Percentiles rank a stretch among this genome's conserved stretches.
phyloP scores from a whole-genome alignment of 1,140 invertebrate genomes.

The Sycobia sp. region DNA sequence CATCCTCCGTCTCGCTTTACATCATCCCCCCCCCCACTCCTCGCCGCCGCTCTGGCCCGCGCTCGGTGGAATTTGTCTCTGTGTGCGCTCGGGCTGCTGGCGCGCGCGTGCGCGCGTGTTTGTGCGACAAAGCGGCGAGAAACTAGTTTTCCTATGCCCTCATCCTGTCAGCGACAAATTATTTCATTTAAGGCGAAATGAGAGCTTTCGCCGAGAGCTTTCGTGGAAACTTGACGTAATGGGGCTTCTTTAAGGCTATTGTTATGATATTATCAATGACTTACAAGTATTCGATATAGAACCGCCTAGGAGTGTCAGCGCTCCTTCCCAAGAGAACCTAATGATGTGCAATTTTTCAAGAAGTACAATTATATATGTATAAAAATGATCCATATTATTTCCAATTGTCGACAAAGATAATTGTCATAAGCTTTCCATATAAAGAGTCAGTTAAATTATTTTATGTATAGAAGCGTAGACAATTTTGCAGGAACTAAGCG shows the following conservation, averaged over 20 bases:
- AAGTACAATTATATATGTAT: too few relatives aligned
- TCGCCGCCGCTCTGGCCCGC: not conserved
- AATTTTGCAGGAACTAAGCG: too few relatives aligned
- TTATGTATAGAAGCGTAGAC: too few relatives aligned
- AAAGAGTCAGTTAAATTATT: too few relatives aligned
- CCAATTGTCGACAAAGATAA: too few relatives aligned
- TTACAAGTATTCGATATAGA: too few relatives aligned
- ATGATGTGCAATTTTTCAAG: too few relatives aligned
- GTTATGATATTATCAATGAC: constrained; percentile 1
- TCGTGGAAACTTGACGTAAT: constrained; percentile 12
- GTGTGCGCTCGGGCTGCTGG: too few relatives aligned
- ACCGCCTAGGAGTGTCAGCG: too few relatives aligned
- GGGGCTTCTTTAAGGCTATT: constrained; percentile 15
- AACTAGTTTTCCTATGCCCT: not conserved
- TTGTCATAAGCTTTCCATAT: too few relatives aligned
- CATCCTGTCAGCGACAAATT: not conserved
- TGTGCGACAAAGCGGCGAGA: not conserved
- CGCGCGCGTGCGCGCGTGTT: not conserved
- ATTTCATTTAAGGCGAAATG: not conserved
- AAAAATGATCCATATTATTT: too few relatives aligned
- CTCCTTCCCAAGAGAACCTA: too few relatives aligned
- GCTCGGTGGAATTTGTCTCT: not conserved
- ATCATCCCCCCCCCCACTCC: not conserved
- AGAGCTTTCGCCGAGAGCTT: constrained; percentile 2
- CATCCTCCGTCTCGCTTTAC: not conserved